These are phyloP conservation scores for Rhinoderma darwinii DNA, from an alignment of 2,113 vertebrate species.

Conservation along the genomic window DNA sequence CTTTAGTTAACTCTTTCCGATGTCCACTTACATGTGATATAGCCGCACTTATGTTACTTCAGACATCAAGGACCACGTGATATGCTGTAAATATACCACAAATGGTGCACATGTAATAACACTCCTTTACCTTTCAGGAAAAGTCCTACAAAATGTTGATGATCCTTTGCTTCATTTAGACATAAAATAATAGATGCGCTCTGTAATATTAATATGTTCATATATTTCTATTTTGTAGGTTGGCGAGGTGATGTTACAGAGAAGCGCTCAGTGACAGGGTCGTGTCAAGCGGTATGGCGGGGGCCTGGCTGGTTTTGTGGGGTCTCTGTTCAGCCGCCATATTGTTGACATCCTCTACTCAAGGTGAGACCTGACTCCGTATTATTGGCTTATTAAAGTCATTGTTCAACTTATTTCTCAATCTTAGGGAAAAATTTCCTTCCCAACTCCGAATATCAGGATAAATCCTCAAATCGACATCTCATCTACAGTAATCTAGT, in stretches of 20 bases:
- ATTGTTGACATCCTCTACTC: constrained; percentile 55
- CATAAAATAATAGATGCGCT: neutral
- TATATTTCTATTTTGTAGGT: neutral
- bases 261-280: constrained; percentile 49
- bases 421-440: too few species aligned
- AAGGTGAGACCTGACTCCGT: constrained; percentile 26
- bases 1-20: constrained; percentile 27
- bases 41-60: neutral
- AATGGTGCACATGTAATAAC: neutral
- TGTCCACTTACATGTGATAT: neutral
- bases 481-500: too few species aligned
- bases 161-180: neutral
- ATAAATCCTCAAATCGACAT: too few species aligned
- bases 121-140: neutral
- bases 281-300: constrained; percentile 55
- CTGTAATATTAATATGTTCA: neutral
- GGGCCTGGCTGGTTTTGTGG: constrained; percentile 55
- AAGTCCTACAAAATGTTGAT: neutral
- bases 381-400: neutral
- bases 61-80: neutral
- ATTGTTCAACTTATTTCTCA: too few species aligned
- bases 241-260: constrained; percentile 48
- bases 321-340: constrained; percentile 59
- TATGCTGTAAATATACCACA: neutral
- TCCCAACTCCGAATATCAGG: too few species aligned